phyloP scores from a whole-genome alignment of 1,140 invertebrate genomes.

The Pseudomyrmex pallidus region DNA sequence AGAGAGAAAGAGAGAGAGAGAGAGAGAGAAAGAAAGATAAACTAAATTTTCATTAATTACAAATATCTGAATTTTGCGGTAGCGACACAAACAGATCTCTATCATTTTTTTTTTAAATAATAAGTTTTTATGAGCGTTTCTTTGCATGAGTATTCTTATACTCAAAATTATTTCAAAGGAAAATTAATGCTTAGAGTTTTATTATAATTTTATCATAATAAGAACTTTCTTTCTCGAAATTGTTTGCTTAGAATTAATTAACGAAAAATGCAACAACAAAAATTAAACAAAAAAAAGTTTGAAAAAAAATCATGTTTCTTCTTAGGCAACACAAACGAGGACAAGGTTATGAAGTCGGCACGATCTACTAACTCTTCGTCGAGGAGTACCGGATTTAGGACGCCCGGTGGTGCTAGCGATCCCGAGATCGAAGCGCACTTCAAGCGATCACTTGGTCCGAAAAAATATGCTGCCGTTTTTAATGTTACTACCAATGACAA shows the following conservation, averaged over 20 bases:
- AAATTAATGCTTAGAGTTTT: no score
- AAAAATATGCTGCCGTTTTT: slow-evolving; percentile 93
- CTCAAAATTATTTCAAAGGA: no score
- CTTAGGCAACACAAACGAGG: slow-evolving; percentile 82
- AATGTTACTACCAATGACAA: slow-evolving; percentile 85
- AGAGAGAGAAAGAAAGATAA: no score
- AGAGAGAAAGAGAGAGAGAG: no score
- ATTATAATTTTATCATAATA: no score
- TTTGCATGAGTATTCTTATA: no score
- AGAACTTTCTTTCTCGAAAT: no score
- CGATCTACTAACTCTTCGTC: slow-evolving; percentile 78
- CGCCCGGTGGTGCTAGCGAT: slow-evolving; percentile 87
- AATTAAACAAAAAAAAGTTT: no score
- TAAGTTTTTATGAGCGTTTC: no score
- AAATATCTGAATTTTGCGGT: background rate
- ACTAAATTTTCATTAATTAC: background rate
- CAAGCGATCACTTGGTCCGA: slow-evolving; percentile 93
- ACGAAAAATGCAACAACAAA: background rate
- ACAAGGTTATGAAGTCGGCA: slow-evolving; percentile 80
- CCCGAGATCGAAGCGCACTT: slow-evolving; percentile 98
- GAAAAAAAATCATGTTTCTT: slow-evolving; percentile 3
- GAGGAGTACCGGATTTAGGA: slow-evolving; percentile 80
- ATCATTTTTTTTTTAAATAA: no score
- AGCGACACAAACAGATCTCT: no score
- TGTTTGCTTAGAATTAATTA: background rate